phyloP scores from a whole-genome alignment of 2,797 vertebrate species.

The Hippopotamyrus pictus region DNA sequence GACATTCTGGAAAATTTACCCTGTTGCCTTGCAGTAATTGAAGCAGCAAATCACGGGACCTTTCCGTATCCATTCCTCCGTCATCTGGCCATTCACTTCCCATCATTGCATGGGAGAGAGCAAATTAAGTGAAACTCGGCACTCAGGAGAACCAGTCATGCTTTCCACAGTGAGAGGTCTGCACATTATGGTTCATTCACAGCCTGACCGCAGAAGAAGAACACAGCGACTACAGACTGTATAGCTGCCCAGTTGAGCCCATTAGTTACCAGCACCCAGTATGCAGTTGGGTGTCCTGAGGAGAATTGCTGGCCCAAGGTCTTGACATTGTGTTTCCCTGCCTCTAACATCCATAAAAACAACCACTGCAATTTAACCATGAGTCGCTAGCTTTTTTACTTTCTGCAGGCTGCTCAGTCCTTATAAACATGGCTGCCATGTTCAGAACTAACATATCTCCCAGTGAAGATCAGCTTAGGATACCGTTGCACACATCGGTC shows the following conservation, averaged over 20 bases:
- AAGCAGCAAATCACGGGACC: neutral
- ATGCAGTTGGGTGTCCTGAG: neutral
- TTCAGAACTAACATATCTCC: neutral
- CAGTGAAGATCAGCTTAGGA: neutral
- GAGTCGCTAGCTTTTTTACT: neutral
- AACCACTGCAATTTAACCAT: neutral
- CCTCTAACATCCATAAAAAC: neutral
- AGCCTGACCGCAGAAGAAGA: neutral
- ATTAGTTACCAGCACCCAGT: neutral
- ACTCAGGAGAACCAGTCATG: neutral
- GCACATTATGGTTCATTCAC: conserved; percentile 14
- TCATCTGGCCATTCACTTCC: neutral
- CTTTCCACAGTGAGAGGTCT: neutral
- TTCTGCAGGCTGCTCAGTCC: neutral
- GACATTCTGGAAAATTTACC: neutral
- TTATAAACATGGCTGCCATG: neutral
- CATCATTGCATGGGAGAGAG: neutral
- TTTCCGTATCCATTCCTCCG: neutral
- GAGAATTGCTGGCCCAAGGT: neutral
- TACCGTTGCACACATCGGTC: neutral
- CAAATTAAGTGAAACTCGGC: neutral
- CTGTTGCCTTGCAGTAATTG: neutral
- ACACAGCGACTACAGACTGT: neutral
- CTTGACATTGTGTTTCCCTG: neutral
- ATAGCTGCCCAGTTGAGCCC: neutral